A percentile compares a stretch with the other conserved stretches of the same genome.
Evolutionary conservation across 2,797 vertebrate genomes (phyloP).

Genomic region (Dallia pectoralis): DNA sequence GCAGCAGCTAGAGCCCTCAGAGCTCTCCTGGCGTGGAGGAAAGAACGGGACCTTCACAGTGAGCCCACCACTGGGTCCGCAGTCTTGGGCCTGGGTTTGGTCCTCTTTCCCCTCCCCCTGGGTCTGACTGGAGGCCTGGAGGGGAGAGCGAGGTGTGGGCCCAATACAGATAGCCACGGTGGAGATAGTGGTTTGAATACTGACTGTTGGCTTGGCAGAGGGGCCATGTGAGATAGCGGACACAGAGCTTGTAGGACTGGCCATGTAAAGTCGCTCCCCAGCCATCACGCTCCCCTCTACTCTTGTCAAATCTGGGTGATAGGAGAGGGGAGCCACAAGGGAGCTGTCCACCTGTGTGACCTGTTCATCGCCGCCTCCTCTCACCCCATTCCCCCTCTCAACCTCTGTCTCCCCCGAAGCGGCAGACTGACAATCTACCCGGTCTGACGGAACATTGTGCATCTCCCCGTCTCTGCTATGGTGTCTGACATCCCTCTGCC

Average conservation of each 20-base stretch:
- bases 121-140: slow-evolving; percentile 60
- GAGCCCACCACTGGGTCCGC: slow-evolving; percentile 56
- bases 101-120: slow-evolving; percentile 28
- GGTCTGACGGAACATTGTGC: background rate
- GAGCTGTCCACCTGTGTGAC: slow-evolving; percentile 17
- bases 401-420: background rate
- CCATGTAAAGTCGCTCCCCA: background rate
- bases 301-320: slow-evolving; percentile 1
- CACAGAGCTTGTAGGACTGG: slow-evolving; percentile 23
- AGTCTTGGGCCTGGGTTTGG: slow-evolving; percentile 6
- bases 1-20: slow-evolving; percentile 84
- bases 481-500: background rate
- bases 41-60: slow-evolving; percentile 63
- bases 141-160: slow-evolving; percentile 77
- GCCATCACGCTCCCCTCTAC: slow-evolving; percentile 16
- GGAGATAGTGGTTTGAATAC: slow-evolving; percentile 34
- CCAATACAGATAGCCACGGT: slow-evolving; percentile 78
- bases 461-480: background rate
- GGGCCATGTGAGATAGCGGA: slow-evolving; percentile 82
- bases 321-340: slow-evolving; percentile 24
- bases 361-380: slow-evolving; percentile 21
- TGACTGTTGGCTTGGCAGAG: slow-evolving; percentile 58
- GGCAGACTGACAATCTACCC: background rate
- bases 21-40: slow-evolving; percentile 63
- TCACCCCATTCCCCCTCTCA: slow-evolving; percentile 7